Base-by-base conservation (phyloP, 1,140 invertebrate species). In the Platyura marginata region DNA sequence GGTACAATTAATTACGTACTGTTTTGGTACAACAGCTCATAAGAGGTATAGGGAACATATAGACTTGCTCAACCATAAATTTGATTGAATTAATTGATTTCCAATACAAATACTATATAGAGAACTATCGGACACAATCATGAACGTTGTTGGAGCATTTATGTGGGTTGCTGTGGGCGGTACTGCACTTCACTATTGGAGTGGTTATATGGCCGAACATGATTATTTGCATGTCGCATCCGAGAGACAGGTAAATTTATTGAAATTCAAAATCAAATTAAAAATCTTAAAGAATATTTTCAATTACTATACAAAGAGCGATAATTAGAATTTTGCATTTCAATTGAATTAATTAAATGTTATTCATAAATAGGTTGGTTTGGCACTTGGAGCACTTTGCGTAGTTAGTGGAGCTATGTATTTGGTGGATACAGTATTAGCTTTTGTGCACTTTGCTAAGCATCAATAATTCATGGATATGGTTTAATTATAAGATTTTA, bases 171-270 rank as follows among this genome's bases (percentile, higher is more conserved):
- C 79, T 0, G 79, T 87, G 3, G 84, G 83, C 2, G 84, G 79
- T 2, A 80, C 80, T 18, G 81, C 82, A 1, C 65, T 88, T 16
- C 83, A 89, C 60, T 89, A 87, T 60, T 89, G 85, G 85, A 72
- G 76, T 42, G 83, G 83, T 8, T 87, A 85, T 62, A 70, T 77
- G 56, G 67, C 71, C 15, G 79, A 83, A 49, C 72, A 83, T 50
- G 78, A 81, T 49, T 82, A 71, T 56, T 61, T 71, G 21, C 65
- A 71, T 37, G 69, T 77, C 2, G 67, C 69, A 21, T 70, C 75
- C 2, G 81, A 84, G 56, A 70, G 74, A 65, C 72, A 80, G 57
- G 79, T 80, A 59, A 62, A 10, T 40, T 40, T 21, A 44, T 10
- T 11, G 4, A 34, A 22, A 8, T 15, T 10, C 40, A 19, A 13